These are phyloP conservation scores for Eledone cirrhosa DNA, from an alignment of 2,888 invertebrate genomes.

Conservation along the genomic window DNA sequence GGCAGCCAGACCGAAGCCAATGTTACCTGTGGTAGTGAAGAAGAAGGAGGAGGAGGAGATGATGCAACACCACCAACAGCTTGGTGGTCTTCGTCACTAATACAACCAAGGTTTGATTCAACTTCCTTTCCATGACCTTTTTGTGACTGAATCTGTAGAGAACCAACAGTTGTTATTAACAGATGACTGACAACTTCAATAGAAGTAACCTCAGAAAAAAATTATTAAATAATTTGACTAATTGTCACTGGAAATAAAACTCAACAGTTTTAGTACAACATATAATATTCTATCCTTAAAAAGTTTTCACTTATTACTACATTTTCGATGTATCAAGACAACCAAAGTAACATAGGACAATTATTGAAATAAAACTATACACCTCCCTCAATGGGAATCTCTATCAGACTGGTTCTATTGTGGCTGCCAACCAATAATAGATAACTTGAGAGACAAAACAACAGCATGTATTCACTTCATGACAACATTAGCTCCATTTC, in stretches of 20 bases:
- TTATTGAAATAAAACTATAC: too few relatives aligned
- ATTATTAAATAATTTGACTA: too few relatives aligned
- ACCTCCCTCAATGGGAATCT: too few relatives aligned
- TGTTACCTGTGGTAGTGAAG: slow-evolving; percentile 21
- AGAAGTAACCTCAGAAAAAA: not conserved
- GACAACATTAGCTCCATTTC: too few relatives aligned
- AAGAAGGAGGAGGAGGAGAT: slow-evolving; percentile 23
- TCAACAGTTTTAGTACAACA: too few relatives aligned
- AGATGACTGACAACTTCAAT: not conserved
- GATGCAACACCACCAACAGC: slow-evolving; percentile 18
- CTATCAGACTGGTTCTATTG: too few relatives aligned
- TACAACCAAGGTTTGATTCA: not conserved
- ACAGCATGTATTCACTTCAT: too few relatives aligned
- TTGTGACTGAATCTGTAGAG: slow-evolving; percentile 16
- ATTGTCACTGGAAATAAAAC: too few relatives aligned
- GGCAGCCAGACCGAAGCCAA: not conserved
- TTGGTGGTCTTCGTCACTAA: slow-evolving; percentile 24
- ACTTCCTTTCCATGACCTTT: slow-evolving; percentile 10
- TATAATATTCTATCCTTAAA: not conserved
- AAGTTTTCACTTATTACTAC: not conserved
- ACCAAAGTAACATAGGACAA: too few relatives aligned
- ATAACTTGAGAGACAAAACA: too few relatives aligned
- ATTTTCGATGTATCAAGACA: too few relatives aligned
- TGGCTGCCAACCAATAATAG: too few relatives aligned
- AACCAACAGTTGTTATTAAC: slow-evolving; percentile 17